Conservation (phyloP, 2,113 vertebrate genomes). For the Columba livia region DNA sequence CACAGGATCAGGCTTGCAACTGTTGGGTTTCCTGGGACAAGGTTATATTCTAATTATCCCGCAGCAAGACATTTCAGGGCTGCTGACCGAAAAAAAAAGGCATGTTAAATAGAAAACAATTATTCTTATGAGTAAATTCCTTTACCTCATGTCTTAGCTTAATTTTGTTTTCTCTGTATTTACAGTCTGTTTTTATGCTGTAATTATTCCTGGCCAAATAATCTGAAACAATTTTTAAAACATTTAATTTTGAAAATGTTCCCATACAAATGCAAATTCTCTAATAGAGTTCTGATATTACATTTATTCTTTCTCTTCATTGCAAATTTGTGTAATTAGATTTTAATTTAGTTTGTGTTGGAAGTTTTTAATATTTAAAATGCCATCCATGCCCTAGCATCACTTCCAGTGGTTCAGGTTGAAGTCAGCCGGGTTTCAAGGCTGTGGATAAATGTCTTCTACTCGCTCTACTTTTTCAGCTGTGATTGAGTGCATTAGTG, state of each 20-base stretch:
- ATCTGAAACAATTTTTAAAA: conserved; percentile 7
- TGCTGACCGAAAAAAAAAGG: background rate
- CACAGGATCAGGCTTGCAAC: background rate
- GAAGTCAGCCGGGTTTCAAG: background rate
- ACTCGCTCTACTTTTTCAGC: background rate
- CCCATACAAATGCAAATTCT: background rate
- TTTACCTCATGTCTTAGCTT: background rate
- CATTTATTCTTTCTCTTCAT: background rate
- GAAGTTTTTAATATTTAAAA: background rate
- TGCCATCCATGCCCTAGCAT: background rate
- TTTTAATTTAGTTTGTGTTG: background rate
- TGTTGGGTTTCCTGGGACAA: background rate
- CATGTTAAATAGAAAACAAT: background rate
- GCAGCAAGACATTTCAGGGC: background rate
- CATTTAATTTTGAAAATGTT: conserved; percentile 23
- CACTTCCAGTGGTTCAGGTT: background rate
- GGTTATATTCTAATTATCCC: background rate
- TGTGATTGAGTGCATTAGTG: background rate
- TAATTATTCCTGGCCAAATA: conserved; percentile 7
- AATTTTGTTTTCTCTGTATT: conserved; percentile 13
- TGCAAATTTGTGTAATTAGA: conserved; percentile 2
- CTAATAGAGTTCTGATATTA: background rate
- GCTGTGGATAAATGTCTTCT: background rate
- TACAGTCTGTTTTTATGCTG: background rate
- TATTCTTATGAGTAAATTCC: background rate